These are phyloP conservation scores for Silurus meridionalis DNA, from an alignment of 2,113 vertebrate species.

Conservation along the genomic window DNA sequence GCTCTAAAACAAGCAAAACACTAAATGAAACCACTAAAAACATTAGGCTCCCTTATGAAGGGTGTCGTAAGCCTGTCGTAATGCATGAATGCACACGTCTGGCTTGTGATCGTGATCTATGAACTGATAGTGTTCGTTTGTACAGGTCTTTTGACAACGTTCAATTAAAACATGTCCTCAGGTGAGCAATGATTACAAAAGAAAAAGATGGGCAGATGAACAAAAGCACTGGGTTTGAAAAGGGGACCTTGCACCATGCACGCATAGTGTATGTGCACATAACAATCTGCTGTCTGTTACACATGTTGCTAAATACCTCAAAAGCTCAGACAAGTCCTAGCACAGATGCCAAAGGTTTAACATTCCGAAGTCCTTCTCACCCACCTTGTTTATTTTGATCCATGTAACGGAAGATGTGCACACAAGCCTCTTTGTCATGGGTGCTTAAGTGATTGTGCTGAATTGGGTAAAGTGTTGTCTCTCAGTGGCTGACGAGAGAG, in stretches of 20 bases:
- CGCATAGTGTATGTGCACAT: background rate
- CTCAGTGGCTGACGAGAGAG: background rate
- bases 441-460: constrained; percentile 16
- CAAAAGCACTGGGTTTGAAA: background rate
- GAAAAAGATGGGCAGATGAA: constrained; percentile 14
- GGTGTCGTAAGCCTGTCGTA: background rate
- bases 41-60: background rate
- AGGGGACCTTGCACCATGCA: background rate
- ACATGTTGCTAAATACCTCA: constrained; percentile 37
- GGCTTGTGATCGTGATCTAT: background rate
- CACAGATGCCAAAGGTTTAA: constrained; percentile 21
- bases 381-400: constrained; percentile 38
- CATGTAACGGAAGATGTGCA: constrained; percentile 8
- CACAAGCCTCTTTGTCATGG: constrained; percentile 18
- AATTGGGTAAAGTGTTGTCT: constrained; percentile 15
- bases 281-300: constrained; percentile 24
- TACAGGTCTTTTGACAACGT: background rate
- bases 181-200: constrained; percentile 8
- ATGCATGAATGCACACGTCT: background rate
- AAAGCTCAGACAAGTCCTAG: constrained; percentile 39
- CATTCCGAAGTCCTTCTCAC: constrained; percentile 24
- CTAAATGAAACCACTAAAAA: too few species aligned
- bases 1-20: background rate
- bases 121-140: background rate
- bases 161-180: constrained; percentile 15